These are phyloP conservation scores for Linnaemya tessellans DNA, from an alignment of 2,888 invertebrate species.

Conservation along the genomic window DNA sequence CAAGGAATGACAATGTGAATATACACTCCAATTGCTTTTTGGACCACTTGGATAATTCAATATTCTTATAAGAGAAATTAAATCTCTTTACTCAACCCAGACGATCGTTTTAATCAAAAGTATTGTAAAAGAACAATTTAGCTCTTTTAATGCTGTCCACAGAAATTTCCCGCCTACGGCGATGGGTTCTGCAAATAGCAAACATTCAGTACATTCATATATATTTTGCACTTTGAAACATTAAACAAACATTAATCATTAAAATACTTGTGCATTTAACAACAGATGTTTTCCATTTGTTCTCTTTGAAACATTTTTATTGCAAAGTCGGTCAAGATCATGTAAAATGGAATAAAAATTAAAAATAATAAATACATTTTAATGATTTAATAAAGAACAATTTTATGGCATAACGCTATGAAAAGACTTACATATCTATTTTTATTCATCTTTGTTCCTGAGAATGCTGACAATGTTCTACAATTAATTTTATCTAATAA, in stretches of 20 bases:
- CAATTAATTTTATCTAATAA: not conserved
- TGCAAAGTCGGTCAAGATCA: slow-evolving; percentile 54
- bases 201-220: not conserved
- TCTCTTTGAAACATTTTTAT: not conserved
- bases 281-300: slow-evolving; percentile 32
- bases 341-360: slow-evolving; percentile 17
- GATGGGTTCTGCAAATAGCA: too few species aligned
- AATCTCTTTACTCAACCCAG: too few species aligned
- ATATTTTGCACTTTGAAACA: not conserved
- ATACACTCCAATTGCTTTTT: too few species aligned
- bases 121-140: too few species aligned
- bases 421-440: not conserved
- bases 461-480: not conserved
- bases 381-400: not conserved
- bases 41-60: too few species aligned
- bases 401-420: not conserved
- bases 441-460: too few species aligned
- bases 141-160: too few species aligned
- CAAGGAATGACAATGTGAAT: too few species aligned
- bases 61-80: too few species aligned
- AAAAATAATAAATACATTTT: slow-evolving; percentile 20
- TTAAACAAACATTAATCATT: not conserved
- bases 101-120: too few species aligned
- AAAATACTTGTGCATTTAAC: not conserved
- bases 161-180: too few species aligned